Percentiles rank a stretch among this genome's conserved stretches.
phyloP scores from a whole-genome alignment of 2,888 invertebrate genomes.

The Apotomis capreana region DNA sequence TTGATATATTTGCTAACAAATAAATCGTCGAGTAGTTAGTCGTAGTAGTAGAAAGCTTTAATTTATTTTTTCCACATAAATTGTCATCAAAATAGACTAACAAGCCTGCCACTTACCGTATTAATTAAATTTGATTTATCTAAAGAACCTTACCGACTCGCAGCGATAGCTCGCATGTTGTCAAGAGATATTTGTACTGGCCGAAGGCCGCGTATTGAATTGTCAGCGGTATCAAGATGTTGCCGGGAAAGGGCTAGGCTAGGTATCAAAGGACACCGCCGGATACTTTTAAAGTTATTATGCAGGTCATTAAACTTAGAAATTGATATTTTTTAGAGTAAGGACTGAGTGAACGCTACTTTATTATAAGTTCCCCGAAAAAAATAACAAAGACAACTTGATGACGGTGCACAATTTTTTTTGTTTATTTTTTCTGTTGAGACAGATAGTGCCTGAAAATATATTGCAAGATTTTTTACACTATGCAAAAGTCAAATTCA shows the following conservation, averaged over 20 bases:
- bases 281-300: slow-evolving; percentile 47
- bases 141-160: slow-evolving; percentile 48
- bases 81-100: not conserved
- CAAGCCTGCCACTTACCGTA: not conserved
- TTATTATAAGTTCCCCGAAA: too few species aligned
- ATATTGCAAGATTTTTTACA: too few species aligned
- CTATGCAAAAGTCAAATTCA: too few species aligned
- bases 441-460: too few species aligned
- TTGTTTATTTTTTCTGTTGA: too few species aligned
- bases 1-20: too few species aligned
- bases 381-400: too few species aligned
- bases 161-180: slow-evolving; percentile 57
- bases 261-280: slow-evolving; percentile 63
- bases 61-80: too few species aligned
- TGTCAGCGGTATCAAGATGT: slow-evolving; percentile 67
- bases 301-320: slow-evolving; percentile 24
- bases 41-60: too few species aligned
- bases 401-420: too few species aligned
- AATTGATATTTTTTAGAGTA: not conserved
- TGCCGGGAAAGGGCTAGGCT: slow-evolving; percentile 56
- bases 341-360: too few species aligned
- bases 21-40: too few species aligned
- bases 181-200: slow-evolving; percentile 68
- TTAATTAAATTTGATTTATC: slow-evolving; percentile 29
- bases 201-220: slow-evolving; percentile 68